Evolutionary conservation across 2,113 vertebrate species (phyloP).

Genomic region (Lepus europaeus): DNA sequence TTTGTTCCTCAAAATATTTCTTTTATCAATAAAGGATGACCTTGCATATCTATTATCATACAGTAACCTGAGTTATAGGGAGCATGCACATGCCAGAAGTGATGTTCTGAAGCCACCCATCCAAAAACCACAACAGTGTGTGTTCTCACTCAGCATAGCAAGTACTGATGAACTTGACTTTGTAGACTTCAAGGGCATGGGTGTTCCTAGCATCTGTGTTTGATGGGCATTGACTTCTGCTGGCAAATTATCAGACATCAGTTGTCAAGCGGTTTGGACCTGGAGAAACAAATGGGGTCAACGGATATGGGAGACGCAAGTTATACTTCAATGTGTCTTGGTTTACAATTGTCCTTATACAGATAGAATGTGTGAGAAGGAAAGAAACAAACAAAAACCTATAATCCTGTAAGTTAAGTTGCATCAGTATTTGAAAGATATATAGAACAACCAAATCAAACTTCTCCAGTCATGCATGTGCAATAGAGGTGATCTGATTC

Average conservation of each 20-base stretch:
- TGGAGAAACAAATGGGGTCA: background rate
- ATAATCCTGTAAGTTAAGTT: background rate
- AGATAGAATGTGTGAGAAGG: background rate
- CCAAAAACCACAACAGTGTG: background rate
- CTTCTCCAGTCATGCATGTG: background rate
- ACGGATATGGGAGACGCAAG: background rate
- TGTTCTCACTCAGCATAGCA: background rate
- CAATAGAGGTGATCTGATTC: background rate
- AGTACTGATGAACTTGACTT: background rate
- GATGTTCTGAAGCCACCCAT: fast-evolving
- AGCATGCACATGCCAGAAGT: background rate
- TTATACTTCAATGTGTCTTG: background rate
- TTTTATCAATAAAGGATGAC: background rate
- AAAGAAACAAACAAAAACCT: background rate
- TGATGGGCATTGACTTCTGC: background rate
- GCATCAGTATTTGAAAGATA: background rate
- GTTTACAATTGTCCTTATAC: background rate
- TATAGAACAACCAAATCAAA: background rate
- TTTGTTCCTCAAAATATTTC: background rate
- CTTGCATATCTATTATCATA: background rate
- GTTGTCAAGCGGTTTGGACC: background rate
- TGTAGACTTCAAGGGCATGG: background rate
- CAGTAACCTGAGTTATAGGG: background rate
- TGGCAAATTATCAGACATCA: background rate
- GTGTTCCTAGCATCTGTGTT: background rate